Base-by-base conservation (phyloP, 2,113 vertebrate species). In the Heteronetta atricapilla region DNA sequence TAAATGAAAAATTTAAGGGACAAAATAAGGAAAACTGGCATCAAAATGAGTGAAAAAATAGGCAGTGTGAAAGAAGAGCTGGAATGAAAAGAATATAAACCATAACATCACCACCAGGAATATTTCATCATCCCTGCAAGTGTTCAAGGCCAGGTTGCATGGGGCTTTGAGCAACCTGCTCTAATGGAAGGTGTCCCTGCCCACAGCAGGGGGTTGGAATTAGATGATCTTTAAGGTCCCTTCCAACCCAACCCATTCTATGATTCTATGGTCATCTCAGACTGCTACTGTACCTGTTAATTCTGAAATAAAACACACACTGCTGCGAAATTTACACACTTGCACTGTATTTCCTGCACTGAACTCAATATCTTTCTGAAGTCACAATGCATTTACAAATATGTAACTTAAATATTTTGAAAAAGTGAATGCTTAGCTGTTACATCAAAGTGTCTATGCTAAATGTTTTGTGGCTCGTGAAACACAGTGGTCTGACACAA, bases 401-500 rank as follows among this genome's bases (percentile, higher is more conserved):
- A 52, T 77, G 38, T 60, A 92, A 82, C 86, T 89, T 33, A 38
- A 88, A 88, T 88, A 91, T 91, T 97, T 78, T 81, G 72, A 80
- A 91, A 96, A 88, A 96, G 80, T 15, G 28, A 84, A 77, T 38
- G 80, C 72, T 94, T 46, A 84, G 81, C 90, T 96, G 94, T 73
- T 85, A 48, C 23, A 82, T 25, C 42, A 11, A 96, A 88, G 92
- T 40, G 69, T 94, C 87, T 80, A 38, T 13, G 55, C 67, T 78
- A 82, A 97, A 93, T 66, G 89, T 81, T 96, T 96, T 83, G 75
- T 11, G 83, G 76, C 91, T 97, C 96, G 93, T 94, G 91, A 96
- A 97, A 94, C 82, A 97, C 75, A 96, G 3, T 78, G 82, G 95
- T 90, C 94, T 97, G 97, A 97, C 97, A 98, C 63, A 21, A 67